Percentiles rank a stretch among this genome's conserved stretches.
These are phyloP conservation scores for Meteorus sp. DNA, from an alignment of 1,140 invertebrate genomes.

Conservation along the genomic window DNA sequence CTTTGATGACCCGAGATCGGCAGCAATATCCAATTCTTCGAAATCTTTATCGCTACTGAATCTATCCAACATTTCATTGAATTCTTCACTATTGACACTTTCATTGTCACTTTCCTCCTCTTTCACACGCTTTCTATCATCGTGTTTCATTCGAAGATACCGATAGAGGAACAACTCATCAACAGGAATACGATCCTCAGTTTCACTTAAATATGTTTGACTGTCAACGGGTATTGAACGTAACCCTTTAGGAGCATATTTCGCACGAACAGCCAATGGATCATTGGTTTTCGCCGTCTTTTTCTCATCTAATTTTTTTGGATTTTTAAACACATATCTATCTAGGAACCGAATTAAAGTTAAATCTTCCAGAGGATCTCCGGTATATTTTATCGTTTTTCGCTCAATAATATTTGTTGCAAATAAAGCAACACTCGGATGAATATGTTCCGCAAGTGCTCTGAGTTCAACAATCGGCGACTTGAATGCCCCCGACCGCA, in stretches of 20 bases:
- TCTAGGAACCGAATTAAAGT: constrained; percentile 88
- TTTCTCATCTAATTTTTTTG: constrained; percentile 70
- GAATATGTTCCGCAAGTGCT: constrained; percentile 76
- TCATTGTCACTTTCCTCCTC: constrained; percentile 70
- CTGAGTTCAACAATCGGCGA: constrained; percentile 74
- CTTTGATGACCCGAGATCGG: constrained; percentile 49
- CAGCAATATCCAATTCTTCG: constrained; percentile 63
- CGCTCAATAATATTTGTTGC: constrained; percentile 78
- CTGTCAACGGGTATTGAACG: constrained; percentile 69
- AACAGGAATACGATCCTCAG: constrained; percentile 72
- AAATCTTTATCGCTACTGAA: constrained; percentile 64
- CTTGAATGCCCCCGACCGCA: constrained; percentile 75
- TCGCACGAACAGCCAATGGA: constrained; percentile 56
- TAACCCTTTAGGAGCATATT: constrained; percentile 66
- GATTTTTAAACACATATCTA: constrained; percentile 95
- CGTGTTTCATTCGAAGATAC: constrained; percentile 56
- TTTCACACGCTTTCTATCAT: constrained; percentile 39
- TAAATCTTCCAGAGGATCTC: constrained; percentile 93
- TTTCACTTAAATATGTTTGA: constrained; percentile 69
- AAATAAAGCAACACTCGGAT: constrained; percentile 90
- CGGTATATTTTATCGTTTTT: constrained; percentile 77
- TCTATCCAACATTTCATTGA: constrained; percentile 77
- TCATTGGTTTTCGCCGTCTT: constrained; percentile 43
- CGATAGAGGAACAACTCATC: constrained; percentile 82
- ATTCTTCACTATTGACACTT: constrained; percentile 87